Evolutionary conservation across 2,113 vertebrate genomes (phyloP).

Genomic region (Nyctereutes procyonoides): DNA sequence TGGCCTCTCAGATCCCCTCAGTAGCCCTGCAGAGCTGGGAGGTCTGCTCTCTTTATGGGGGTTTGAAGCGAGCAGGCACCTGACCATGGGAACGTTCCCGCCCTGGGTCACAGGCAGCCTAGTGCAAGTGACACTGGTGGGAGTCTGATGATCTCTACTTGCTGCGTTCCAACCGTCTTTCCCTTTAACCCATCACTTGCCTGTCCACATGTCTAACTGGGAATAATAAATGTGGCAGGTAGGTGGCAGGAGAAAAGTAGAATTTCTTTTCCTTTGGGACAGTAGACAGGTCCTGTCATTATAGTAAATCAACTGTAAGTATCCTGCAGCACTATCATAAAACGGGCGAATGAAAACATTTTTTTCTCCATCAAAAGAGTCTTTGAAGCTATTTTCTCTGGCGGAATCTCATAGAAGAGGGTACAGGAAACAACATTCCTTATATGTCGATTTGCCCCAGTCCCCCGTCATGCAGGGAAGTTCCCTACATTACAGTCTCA

Average conservation of each 20-base stretch:
- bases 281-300: constrained; percentile 55
- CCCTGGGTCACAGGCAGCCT: constrained; percentile 45
- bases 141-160: background rate
- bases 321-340: constrained; percentile 70
- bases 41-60: constrained; percentile 65
- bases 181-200: constrained; percentile 62
- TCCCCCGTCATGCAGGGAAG: background rate
- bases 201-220: background rate
- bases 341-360: constrained; percentile 72
- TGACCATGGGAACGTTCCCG: constrained; percentile 77
- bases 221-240: constrained; percentile 49
- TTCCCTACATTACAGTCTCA: constrained; percentile 31
- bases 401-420: constrained; percentile 54
- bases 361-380: constrained; percentile 71
- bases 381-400: constrained; percentile 71
- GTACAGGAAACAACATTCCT: constrained; percentile 3
- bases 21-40: constrained; percentile 67
- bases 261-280: constrained; percentile 66
- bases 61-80: constrained; percentile 64
- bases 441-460: constrained; percentile 41
- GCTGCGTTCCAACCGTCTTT: background rate
- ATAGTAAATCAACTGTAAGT: constrained; percentile 70
- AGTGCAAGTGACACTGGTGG: background rate
- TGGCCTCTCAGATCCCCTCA: constrained; percentile 28
- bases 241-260: constrained; percentile 51